phyloP scores from a whole-genome alignment of 2,113 vertebrate genomes.

The Hemicordylus capensis region DNA sequence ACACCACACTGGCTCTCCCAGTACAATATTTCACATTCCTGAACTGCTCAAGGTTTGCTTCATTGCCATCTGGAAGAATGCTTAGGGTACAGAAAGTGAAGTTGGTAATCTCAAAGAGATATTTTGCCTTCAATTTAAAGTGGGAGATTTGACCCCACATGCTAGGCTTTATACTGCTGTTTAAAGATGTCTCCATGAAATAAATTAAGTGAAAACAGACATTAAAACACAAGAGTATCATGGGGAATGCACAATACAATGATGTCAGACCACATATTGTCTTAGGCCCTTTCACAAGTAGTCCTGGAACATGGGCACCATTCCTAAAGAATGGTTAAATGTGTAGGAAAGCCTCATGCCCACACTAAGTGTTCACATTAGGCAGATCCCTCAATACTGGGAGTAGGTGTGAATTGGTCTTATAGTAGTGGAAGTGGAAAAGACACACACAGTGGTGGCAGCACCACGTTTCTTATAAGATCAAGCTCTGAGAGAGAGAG shows the following conservation, averaged over 20 bases:
- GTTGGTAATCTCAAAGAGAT: neutral
- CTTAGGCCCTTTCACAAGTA: neutral
- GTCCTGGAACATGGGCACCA: neutral
- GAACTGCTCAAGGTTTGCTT: slow-evolving; percentile 3
- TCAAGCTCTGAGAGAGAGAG: too few species aligned
- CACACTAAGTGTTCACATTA: neutral
- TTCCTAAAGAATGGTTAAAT: neutral
- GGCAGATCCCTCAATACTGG: too few species aligned
- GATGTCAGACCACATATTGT: neutral
- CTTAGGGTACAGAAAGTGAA: neutral
- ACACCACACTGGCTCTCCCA: too few species aligned
- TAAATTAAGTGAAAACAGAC: neutral
- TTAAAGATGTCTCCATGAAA: slow-evolving; percentile 12
- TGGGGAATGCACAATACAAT: neutral
- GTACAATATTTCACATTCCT: slow-evolving; percentile 25
- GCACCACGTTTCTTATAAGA: neutral
- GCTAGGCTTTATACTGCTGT: accelerated
- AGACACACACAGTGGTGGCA: neutral
- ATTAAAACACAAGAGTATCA: too few species aligned
- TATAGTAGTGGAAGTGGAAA: neutral
- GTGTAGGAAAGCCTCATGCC: neutral
- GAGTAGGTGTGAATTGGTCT: too few species aligned
- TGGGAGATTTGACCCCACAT: neutral
- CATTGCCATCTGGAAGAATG: slow-evolving; percentile 7
- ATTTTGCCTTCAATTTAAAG: too few species aligned